Percentiles rank a stretch among this genome's conserved stretches.
phyloP scores from a whole-genome alignment of 2,113 vertebrate species.

The Xiphias gladius region DNA sequence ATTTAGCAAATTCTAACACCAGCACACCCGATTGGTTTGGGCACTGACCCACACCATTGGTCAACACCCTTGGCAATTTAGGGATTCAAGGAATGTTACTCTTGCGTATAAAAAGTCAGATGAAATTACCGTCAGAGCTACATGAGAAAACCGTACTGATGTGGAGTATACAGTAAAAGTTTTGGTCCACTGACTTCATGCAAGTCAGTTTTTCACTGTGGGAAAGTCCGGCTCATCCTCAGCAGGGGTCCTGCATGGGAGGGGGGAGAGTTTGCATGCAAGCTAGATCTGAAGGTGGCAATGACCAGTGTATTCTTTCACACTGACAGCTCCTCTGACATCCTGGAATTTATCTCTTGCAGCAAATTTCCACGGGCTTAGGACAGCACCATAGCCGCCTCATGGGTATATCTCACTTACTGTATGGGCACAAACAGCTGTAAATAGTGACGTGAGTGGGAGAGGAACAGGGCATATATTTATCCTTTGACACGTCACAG shows the following conservation, averaged over 20 bases:
- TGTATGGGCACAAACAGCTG: conserved; percentile 75
- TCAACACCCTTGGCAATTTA: not conserved
- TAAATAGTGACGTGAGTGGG: conserved; percentile 29
- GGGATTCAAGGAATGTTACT: not conserved
- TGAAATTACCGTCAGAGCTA: not conserved
- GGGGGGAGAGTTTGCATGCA: conserved; percentile 58
- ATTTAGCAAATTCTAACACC: not conserved
- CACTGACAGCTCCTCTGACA: conserved; percentile 82
- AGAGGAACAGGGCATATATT: conserved; percentile 64
- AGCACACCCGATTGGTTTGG: not conserved
- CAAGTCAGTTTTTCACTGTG: conserved; percentile 65
- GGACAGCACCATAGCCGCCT: conserved; percentile 52
- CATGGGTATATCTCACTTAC: conserved; percentile 58
- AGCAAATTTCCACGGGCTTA: conserved; percentile 74
- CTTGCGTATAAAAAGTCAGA: not conserved
- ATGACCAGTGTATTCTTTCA: conserved; percentile 77
- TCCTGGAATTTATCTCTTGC: conserved; percentile 80
- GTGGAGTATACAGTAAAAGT: not conserved
- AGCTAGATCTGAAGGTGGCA: conserved; percentile 75
- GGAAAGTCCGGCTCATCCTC: conserved; percentile 77
- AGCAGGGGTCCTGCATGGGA: conserved; percentile 64
- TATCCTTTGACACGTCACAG: conserved; percentile 67
- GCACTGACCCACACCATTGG: not conserved
- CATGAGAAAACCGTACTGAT: not conserved
- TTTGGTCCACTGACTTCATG: not conserved